Evolutionary conservation across 2,888 invertebrate genomes (phyloP), one percentile per base, ranked within the genome.

Genomic region (Steinernema scapterisci): DNA sequence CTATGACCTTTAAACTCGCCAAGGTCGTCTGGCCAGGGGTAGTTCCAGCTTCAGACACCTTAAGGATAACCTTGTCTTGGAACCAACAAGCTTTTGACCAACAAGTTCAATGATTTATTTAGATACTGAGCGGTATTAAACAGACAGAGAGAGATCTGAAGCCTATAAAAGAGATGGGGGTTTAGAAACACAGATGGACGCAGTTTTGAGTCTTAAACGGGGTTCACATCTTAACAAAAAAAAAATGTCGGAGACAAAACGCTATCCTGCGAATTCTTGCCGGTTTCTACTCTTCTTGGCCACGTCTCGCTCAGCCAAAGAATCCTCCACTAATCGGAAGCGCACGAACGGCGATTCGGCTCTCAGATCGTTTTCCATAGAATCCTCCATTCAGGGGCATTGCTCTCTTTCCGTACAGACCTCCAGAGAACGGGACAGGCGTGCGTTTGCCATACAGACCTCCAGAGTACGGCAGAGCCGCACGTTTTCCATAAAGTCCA

Each of bases 241-340:
- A 16, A 48, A 44, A 38, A 38, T 38, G 38, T 19, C n/a, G 52
- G 9, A 19, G 52, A 21, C 52, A 23, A 19, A 52, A 52, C 21
- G 52, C 52, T 52, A 52, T 52, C 52, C 52, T 52, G 6, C 2
- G 21, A 52, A n/a, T n/a, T 11, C 21, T 52, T 19, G 21, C 21
- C 19, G 48, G 6, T 48, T 38, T 38, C 38, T 38, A 38, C 38
- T 38, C 38, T 3, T 38, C 38, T 38, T 38, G 3, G 38, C 38
- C 38, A 9, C 38, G 3, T 9, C 21, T n/a, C 21, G 21, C 23
- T 31, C 16, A 63, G 63, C 63, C 63, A 31, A 63, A 63, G 63
- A 63, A 63, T 63, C 63, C 63, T 27, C 63, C 63, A 31, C 63
- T 63, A 9, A 63, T 63, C 13, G 63, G 63, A 27, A 63, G 31